phyloP scores from a whole-genome alignment of 2,113 vertebrate genomes.

The Origma solitaria region DNA sequence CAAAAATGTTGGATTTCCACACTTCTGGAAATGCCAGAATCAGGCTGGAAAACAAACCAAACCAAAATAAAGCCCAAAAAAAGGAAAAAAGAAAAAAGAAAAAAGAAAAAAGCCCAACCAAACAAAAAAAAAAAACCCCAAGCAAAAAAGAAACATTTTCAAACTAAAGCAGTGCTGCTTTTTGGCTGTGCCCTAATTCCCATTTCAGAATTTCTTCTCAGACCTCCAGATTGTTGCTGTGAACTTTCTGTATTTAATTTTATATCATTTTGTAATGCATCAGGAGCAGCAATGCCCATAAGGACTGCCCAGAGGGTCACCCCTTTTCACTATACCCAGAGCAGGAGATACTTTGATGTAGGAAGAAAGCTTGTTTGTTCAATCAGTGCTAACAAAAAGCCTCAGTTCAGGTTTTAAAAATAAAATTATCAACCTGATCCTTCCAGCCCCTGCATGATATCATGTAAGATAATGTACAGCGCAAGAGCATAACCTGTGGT shows the following conservation, averaged over 20 bases:
- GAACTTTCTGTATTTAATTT: constrained; percentile 53
- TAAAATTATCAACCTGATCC: constrained; percentile 32
- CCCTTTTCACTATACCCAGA: constrained; percentile 36
- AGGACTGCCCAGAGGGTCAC: constrained; percentile 54
- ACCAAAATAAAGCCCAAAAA: neutral
- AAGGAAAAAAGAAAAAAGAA: neutral
- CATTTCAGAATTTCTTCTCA: constrained; percentile 24
- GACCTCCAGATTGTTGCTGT: neutral
- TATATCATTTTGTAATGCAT: constrained; percentile 1
- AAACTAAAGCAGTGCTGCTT: neutral
- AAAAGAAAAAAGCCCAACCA: neutral
- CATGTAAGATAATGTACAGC: neutral
- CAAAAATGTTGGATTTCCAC: neutral
- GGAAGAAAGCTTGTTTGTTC: constrained; percentile 65
- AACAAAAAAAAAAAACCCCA: neutral
- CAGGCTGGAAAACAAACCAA: neutral
- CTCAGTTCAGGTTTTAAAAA: constrained; percentile 25
- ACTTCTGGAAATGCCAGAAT: neutral
- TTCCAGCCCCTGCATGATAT: constrained; percentile 3
- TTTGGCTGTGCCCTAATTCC: neutral
- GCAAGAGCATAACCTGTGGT: neutral
- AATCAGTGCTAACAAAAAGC: constrained; percentile 51
- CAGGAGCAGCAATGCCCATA: neutral
- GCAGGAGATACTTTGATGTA: constrained; percentile 44
- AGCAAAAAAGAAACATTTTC: neutral